Conservation (phyloP, 2,797 vertebrate genomes). For the Tadarida brasiliensis region DNA sequence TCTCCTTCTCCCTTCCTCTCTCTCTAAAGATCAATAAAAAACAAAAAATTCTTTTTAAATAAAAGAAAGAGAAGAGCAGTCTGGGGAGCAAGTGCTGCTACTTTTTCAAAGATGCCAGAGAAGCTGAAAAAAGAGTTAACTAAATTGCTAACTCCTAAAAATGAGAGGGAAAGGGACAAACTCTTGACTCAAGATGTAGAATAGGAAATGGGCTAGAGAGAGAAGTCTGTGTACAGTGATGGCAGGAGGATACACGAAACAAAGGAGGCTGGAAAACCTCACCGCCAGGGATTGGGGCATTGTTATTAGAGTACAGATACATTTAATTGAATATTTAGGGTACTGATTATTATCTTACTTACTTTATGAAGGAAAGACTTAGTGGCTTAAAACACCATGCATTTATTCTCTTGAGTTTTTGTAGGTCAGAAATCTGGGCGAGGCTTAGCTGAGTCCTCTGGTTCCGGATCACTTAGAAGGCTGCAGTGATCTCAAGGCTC, state of each 20-base stretch:
- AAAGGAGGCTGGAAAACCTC: neutral
- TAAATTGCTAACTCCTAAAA: neutral
- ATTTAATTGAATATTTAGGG: neutral
- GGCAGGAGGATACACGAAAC: neutral
- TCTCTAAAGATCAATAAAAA: neutral
- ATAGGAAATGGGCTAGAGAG: neutral
- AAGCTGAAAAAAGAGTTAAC: neutral
- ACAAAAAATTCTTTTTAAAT: too few species aligned
- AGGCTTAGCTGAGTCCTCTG: neutral
- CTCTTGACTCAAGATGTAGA: neutral
- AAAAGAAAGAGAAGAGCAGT: neutral
- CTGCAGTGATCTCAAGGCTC: neutral
- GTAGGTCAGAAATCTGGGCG: neutral
- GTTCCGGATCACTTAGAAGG: neutral
- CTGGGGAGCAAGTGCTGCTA: neutral
- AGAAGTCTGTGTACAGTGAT: neutral
- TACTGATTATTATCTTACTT: neutral
- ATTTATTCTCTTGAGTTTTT: neutral
- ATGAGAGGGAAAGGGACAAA: neutral
- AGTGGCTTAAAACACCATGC: neutral
- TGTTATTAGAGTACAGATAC: neutral
- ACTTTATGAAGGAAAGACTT: constrained; percentile 24
- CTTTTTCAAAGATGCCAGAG: neutral
- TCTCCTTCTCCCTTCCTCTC: neutral
- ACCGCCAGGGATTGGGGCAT: neutral